A percentile compares a stretch with the other conserved stretches of the same genome.
Conservation (phyloP, 2,113 vertebrate species). For the Odontesthes bonariensis region DNA sequence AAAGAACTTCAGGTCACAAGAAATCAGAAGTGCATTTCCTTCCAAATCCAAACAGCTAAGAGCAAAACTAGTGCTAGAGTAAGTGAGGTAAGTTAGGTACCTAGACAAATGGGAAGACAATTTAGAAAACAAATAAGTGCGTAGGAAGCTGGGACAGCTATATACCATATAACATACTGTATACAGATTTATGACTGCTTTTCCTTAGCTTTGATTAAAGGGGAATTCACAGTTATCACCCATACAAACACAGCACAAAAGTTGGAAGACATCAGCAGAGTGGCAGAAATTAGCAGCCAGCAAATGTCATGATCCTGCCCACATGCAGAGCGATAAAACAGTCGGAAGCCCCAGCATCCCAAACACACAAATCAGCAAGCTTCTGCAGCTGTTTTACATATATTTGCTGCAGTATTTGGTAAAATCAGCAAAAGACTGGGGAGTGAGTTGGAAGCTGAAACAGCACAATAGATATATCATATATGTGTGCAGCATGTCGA, state of each 20-base stretch:
- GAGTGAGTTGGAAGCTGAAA: constrained; percentile 3
- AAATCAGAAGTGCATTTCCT: too few relatives aligned
- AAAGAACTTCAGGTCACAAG: too few relatives aligned
- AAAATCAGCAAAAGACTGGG: constrained; percentile 16
- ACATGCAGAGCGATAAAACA: constrained; percentile 68
- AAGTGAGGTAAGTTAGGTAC: too few relatives aligned
- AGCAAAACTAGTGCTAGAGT: too few relatives aligned
- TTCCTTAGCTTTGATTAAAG: constrained; percentile 13
- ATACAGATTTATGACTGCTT: constrained; percentile 8
- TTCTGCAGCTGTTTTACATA: constrained; percentile 65
- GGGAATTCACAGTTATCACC: constrained; percentile 23
- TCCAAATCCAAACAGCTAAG: too few relatives aligned
- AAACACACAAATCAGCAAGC: constrained; percentile 64
- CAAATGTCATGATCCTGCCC: constrained; percentile 57
- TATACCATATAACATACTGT: too few relatives aligned
- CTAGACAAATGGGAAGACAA: too few relatives aligned
- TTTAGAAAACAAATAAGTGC: too few relatives aligned
- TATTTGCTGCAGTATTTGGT: constrained; percentile 50
- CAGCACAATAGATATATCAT: background rate
- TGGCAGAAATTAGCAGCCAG: constrained; percentile 60
- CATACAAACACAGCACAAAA: constrained; percentile 12
- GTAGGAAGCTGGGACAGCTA: too few relatives aligned
- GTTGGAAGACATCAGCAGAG: constrained; percentile 17
- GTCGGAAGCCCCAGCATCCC: constrained; percentile 49
- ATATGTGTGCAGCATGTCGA: background rate